Conservation (phyloP, 2,797 vertebrate species). For the Neopelma chrysocephalum region DNA sequence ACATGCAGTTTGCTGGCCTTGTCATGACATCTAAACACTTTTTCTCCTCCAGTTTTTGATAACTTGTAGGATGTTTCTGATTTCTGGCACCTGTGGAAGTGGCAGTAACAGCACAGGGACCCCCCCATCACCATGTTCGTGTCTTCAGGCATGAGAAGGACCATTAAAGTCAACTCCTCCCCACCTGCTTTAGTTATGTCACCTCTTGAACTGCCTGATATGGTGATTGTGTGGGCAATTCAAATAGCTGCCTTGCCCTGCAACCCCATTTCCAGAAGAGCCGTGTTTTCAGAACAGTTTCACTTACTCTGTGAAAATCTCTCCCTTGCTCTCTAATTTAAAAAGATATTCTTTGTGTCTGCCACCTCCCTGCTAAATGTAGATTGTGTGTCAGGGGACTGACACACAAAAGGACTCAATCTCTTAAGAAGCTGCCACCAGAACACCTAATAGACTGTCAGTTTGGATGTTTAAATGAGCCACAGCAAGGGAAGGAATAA, state of each 20-base stretch:
- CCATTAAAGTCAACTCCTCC: background rate
- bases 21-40: background rate
- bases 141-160: background rate
- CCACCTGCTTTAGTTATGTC: background rate
- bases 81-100: background rate
- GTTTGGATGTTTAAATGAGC: conserved; percentile 54
- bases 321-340: conserved; percentile 14
- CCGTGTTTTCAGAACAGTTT: background rate
- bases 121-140: background rate
- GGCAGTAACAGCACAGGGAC: background rate
- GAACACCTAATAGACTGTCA: conserved; percentile 66
- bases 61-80: background rate
- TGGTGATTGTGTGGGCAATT: background rate
- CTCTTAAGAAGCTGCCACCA: conserved; percentile 52
- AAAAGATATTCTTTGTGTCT: conserved; percentile 26
- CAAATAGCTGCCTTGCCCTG: background rate
- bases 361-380: conserved; percentile 29
- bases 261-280: background rate
- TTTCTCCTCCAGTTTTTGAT: background rate
- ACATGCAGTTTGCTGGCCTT: background rate
- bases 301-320: background rate
- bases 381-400: conserved; percentile 54
- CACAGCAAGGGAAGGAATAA: conserved; percentile 1
- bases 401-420: conserved; percentile 52
- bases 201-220: background rate